Base-by-base conservation (phyloP, 2,797 vertebrate genomes). In the Tapirus indicus region DNA sequence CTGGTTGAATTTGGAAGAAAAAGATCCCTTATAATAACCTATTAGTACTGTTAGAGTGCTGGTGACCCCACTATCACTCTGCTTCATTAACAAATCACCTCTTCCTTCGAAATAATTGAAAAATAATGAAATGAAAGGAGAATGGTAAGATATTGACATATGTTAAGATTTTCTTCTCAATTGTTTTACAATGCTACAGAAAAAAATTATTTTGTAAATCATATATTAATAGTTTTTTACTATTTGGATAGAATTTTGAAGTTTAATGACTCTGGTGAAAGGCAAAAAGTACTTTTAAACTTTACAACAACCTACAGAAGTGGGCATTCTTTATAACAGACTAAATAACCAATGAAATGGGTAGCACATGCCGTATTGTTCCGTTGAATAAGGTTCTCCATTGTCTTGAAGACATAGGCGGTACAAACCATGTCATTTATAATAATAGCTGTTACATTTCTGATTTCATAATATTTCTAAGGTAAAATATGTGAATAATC, bases 1-100 rank as follows among this genome's bases (percentile, higher is more conserved):
- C 9, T 49, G 21, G 4, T 9, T 88, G 18, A 95, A 97, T 69
- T 92, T 23, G 32, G 9, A 54, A 54, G 12, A 9, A 83, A 78
- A 29, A 75, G n/a, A 54, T 66, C 11, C 60, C 18, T 16, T 44
- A 7, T 3, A 41, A 78, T 87, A 64, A 93, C 60, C 44, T 94
- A 0, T 88, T 94, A 75, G 86, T 71, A 6, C 0, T 88, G 7
- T 18, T 96, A 90, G 29, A 79, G 62, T 60, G 18, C 27, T 66
- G 52, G 1, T 79, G 62, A 60, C 0, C 20, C 87, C 16, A 68
- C 16, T 41, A 23, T 13, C 23, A 75, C 12, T 44, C 3, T 91
- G 8, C 64, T 32, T 95, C 92, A 75, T 58, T 83, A 97, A 25
- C 11, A 60, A 44, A 95, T 97, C 62, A 17, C 2, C 58, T 94